These are phyloP conservation scores for Eulemur macaco DNA, from an alignment of 2,113 vertebrate species.

Conservation along the genomic window DNA sequence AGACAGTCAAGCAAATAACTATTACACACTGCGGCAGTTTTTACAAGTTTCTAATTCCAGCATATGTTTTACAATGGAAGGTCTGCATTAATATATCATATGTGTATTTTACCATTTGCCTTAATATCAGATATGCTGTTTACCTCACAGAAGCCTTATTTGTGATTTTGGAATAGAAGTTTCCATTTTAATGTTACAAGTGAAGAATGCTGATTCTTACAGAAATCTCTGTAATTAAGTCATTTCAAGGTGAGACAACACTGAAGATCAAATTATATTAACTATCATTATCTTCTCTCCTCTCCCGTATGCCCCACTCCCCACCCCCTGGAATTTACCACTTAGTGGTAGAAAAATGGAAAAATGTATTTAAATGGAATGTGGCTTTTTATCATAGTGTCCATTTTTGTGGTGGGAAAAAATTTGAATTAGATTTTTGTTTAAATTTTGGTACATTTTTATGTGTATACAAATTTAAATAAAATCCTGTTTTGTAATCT, in stretches of 20 bases:
- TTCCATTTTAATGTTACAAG: slow-evolving; percentile 20
- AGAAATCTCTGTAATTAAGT: background rate
- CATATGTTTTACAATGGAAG: background rate
- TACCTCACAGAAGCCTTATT: slow-evolving; percentile 75
- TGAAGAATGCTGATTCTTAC: background rate
- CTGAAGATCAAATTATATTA: background rate
- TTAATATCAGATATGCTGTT: slow-evolving; percentile 73
- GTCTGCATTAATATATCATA: background rate
- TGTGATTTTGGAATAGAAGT: slow-evolving; percentile 31
- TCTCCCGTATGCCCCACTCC: background rate
- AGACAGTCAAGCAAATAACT: background rate
- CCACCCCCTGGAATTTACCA: background rate
- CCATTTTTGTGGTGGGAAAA: background rate
- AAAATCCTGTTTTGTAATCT: slow-evolving; percentile 59
- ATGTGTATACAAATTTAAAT: slow-evolving; percentile 62
- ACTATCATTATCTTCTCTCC: background rate
- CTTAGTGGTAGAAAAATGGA: background rate
- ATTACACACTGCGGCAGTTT: background rate
- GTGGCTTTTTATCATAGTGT: background rate
- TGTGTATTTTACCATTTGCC: slow-evolving; percentile 72
- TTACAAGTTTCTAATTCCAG: slow-evolving; percentile 1
- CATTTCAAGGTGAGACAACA: background rate
- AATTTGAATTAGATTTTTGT: slow-evolving; percentile 40
- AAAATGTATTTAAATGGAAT: background rate
- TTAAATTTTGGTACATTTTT: slow-evolving; percentile 64